Conservation (phyloP, 2,113 vertebrate genomes). For the Chrysemys picta region DNA sequence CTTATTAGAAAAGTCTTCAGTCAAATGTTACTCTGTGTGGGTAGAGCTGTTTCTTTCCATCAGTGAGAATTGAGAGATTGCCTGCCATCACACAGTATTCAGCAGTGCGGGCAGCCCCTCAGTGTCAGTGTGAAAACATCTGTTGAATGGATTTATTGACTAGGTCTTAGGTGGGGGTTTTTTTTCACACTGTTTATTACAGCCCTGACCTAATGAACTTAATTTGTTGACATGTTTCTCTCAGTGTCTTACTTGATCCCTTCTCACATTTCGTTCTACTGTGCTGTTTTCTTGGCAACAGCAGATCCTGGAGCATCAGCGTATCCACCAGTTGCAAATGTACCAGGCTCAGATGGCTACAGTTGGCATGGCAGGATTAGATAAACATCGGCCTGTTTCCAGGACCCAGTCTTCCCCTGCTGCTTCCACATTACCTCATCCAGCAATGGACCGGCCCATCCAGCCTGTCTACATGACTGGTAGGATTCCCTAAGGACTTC, state of each 20-base stretch:
- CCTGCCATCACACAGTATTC: constrained; percentile 65
- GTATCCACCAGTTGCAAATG: constrained; percentile 74
- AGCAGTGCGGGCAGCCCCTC: constrained; percentile 45
- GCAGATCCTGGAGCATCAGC: constrained; percentile 74
- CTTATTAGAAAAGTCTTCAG: background rate
- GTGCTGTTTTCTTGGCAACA: constrained; percentile 80
- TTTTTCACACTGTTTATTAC: constrained; percentile 77
- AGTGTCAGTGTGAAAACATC: constrained; percentile 77
- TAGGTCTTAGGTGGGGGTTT: constrained; percentile 46
- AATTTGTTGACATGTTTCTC: constrained; percentile 82
- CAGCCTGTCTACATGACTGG: constrained; percentile 82
- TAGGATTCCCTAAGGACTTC: constrained; percentile 80
- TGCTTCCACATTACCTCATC: constrained; percentile 75
- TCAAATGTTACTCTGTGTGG: background rate
- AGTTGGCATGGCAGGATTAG: constrained; percentile 81
- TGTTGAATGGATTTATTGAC: constrained; percentile 83
- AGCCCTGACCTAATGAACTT: constrained; percentile 84
- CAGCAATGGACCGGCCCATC: constrained; percentile 79
- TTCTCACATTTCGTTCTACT: constrained; percentile 81
- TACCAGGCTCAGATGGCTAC: constrained; percentile 78
- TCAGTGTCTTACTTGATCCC: constrained; percentile 72
- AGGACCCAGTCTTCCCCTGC: constrained; percentile 76
- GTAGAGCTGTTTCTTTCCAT: constrained; percentile 56
- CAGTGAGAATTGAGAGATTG: constrained; percentile 68
- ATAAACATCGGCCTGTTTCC: constrained; percentile 79